A percentile compares a stretch with the other conserved stretches of the same genome.
These are phyloP conservation scores for Mylabris sibirica DNA, from an alignment of 2,888 invertebrate genomes.

Conservation along the genomic window DNA sequence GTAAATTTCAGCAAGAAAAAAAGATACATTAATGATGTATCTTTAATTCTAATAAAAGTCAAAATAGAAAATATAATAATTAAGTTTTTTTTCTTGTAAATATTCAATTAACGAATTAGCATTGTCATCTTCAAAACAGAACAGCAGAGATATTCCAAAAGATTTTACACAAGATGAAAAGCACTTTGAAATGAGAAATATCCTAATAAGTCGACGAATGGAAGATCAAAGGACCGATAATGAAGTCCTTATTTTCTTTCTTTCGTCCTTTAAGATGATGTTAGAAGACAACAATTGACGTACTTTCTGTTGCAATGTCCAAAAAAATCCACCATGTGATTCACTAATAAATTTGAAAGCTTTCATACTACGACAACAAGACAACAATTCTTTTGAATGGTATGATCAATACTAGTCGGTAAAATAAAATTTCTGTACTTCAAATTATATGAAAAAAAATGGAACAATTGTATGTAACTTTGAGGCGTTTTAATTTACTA, in stretches of 20 bases:
- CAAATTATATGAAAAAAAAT: no score
- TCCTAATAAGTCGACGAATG: slow-evolving; percentile 23
- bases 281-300: slow-evolving; percentile 23
- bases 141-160: slow-evolving; percentile 8
- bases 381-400: not conserved
- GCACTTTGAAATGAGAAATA: slow-evolving; percentile 14
- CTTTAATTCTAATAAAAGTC: no score
- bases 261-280: slow-evolving; percentile 15
- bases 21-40: no score
- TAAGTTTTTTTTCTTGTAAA: not conserved
- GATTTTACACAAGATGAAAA: slow-evolving; percentile 18
- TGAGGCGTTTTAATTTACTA: not conserved
- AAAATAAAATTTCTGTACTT: no score
- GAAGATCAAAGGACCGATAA: slow-evolving; percentile 26
- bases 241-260: slow-evolving; percentile 25
- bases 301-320: slow-evolving; percentile 15
- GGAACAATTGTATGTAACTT: no score
- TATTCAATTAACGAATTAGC: slow-evolving; percentile 24
- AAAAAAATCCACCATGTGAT: slow-evolving; percentile 13
- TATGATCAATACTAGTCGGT: not conserved
- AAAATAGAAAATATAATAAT: no score
- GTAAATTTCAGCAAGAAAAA: no score
- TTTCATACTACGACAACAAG: not conserved
- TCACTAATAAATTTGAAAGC: not conserved
- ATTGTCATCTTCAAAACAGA: slow-evolving; percentile 10